These are phyloP conservation scores for Parazoanthus swiftii DNA, from an alignment of 92 coral and sea anemone species.

Conservation along the genomic window DNA sequence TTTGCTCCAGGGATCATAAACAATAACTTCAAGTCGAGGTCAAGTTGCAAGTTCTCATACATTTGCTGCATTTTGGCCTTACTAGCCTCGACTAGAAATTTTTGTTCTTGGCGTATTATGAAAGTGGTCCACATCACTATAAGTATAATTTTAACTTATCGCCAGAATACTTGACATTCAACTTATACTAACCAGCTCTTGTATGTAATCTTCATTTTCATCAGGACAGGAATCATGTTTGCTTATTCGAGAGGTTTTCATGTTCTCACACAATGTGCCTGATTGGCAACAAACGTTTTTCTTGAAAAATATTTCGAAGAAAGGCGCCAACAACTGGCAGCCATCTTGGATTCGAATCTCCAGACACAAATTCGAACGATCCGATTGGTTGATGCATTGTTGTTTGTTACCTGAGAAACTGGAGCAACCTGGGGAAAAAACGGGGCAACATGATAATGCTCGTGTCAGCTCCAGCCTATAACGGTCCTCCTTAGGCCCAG, in stretches of 20 bases:
- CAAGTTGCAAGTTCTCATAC: too few species aligned
- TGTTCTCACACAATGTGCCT: conserved; percentile 39
- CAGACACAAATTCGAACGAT: conserved; percentile 64
- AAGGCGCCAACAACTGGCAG: conserved; percentile 49
- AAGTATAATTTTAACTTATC: not conserved
- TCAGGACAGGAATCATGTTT: conserved; percentile 47
- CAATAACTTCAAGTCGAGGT: too few species aligned
- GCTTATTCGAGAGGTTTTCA: conserved; percentile 55
- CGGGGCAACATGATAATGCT: not conserved
- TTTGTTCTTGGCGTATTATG: too few species aligned
- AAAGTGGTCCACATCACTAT: too few species aligned
- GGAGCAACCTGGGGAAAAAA: not conserved
- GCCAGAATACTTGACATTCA: too few species aligned
- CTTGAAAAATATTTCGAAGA: conserved; percentile 12
- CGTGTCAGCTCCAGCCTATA: not conserved
- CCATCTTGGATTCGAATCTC: conserved; percentile 63
- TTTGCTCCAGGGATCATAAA: too few species aligned
- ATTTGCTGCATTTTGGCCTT: too few species aligned
- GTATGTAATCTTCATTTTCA: conserved; percentile 73
- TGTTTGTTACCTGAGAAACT: conserved; percentile 71
- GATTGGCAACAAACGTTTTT: conserved; percentile 1
- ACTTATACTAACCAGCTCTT: conserved; percentile 62
- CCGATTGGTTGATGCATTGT: conserved; percentile 57
- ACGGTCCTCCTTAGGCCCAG: not conserved
- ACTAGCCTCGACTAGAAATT: too few species aligned